phyloP scores from a whole-genome alignment of 2,797 vertebrate genomes.

The Myioborus miniatus region DNA sequence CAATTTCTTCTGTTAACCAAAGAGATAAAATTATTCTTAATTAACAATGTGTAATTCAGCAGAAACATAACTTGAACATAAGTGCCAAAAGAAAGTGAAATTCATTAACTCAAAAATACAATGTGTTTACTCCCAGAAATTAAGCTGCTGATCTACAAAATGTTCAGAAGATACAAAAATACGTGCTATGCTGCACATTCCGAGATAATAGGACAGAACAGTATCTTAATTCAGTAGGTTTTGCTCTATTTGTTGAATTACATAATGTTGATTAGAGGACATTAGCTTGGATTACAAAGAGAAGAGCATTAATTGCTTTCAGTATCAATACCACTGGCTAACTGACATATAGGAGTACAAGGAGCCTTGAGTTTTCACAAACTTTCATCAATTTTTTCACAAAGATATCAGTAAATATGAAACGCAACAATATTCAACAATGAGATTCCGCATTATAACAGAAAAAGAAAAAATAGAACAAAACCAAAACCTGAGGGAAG shows the following conservation, averaged over 20 bases:
- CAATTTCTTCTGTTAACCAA: slow-evolving; percentile 7
- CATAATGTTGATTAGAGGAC: not conserved
- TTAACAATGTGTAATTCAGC: not conserved
- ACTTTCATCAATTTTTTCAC: not conserved
- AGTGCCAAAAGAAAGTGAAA: not conserved
- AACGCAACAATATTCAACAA: not conserved
- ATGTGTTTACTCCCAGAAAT: not conserved
- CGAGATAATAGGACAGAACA: not conserved
- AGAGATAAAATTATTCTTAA: not conserved
- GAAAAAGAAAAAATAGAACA: not conserved
- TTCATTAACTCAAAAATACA: not conserved
- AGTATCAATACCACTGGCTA: not conserved
- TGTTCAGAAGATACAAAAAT: not conserved
- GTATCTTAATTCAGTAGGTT: not conserved
- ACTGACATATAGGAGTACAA: not conserved
- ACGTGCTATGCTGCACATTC: not conserved
- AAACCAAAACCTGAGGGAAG: not conserved
- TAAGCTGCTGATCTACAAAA: not conserved
- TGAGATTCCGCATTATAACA: not conserved
- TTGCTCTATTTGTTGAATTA: slow-evolving; percentile 9
- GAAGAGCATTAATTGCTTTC: not conserved
- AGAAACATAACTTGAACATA: not conserved
- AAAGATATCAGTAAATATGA: not conserved
- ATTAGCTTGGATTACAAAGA: slow-evolving; percentile 13
- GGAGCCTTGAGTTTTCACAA: not conserved